phyloP scores from a whole-genome alignment of 2,113 vertebrate genomes.

The Centrocercus urophasianus region DNA sequence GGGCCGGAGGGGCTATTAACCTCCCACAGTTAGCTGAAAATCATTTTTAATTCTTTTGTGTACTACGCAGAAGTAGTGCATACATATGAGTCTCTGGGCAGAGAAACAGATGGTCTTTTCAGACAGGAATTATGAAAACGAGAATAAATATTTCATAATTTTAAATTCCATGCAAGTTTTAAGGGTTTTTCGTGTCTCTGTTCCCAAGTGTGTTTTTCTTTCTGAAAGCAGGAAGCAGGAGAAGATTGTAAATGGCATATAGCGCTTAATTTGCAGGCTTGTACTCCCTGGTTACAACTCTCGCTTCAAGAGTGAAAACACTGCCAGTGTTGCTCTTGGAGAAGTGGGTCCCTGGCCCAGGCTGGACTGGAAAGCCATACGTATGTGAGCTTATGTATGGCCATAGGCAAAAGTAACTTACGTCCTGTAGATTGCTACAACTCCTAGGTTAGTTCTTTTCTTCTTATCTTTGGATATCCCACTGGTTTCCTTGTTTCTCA shows the following conservation, averaged over 20 bases:
- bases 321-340: neutral
- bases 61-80: neutral
- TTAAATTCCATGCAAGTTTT: neutral
- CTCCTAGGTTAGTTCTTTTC: neutral
- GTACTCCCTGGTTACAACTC: neutral
- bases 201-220: constrained; percentile 3
- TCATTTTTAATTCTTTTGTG: neutral
- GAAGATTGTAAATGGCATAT: neutral
- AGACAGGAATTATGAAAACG: constrained; percentile 43
- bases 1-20: neutral
- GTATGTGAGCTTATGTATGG: neutral
- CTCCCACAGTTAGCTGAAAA: neutral
- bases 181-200: neutral
- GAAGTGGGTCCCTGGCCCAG: neutral
- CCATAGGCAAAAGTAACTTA: neutral
- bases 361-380: neutral
- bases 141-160: constrained; percentile 47
- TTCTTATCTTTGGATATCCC: neutral
- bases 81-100: neutral
- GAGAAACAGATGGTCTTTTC: constrained; percentile 41
- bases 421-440: neutral
- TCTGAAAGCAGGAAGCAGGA: neutral
- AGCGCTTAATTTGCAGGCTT: neutral
- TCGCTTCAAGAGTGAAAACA: neutral
- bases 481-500: neutral